Evolutionary conservation across 2,113 vertebrate genomes (phyloP).

Genomic region (Cyprinodon tularosa): DNA sequence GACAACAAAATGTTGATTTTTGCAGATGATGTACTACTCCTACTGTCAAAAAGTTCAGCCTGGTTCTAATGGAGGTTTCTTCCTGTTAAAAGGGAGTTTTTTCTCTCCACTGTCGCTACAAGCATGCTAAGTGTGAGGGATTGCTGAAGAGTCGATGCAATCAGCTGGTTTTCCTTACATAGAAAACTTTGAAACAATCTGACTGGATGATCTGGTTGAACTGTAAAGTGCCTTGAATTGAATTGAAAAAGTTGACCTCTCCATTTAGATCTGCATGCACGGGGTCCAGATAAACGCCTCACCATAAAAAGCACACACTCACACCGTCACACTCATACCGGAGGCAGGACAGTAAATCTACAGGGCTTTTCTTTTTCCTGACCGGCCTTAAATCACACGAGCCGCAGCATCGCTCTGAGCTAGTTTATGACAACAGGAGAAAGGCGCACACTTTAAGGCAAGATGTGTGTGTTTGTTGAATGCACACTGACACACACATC

Average conservation of each 20-base stretch:
- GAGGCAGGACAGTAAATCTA: constrained; percentile 55
- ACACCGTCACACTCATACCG: constrained; percentile 6
- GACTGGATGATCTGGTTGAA: too few relatives aligned
- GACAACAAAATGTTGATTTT: not conserved
- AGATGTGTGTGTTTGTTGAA: constrained; percentile 45
- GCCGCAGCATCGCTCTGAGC: constrained; percentile 58
- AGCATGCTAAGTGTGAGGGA: too few relatives aligned
- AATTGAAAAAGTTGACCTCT: not conserved
- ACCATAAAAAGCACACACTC: constrained; percentile 4
- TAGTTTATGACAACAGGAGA: constrained; percentile 59
- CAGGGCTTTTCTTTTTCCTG: constrained; percentile 37
- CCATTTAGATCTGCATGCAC: constrained; percentile 22
- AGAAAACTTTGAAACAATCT: too few relatives aligned
- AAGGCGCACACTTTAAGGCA: constrained; percentile 77
- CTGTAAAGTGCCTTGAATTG: too few relatives aligned
- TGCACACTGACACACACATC: constrained; percentile 16
- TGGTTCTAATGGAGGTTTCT: too few relatives aligned
- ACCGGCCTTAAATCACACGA: constrained; percentile 56
- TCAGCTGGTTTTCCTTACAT: too few relatives aligned
- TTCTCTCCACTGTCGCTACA: too few relatives aligned
- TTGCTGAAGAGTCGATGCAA: too few relatives aligned
- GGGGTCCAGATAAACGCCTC: constrained; percentile 63
- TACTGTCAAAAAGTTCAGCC: not conserved
- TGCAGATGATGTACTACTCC: not conserved
- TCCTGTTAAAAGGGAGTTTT: too few relatives aligned